Percentiles rank a stretch among this genome's conserved stretches.
These are phyloP conservation scores for Macrocentrus cingulum DNA, from an alignment of 1,140 invertebrate genomes.

Conservation along the genomic window DNA sequence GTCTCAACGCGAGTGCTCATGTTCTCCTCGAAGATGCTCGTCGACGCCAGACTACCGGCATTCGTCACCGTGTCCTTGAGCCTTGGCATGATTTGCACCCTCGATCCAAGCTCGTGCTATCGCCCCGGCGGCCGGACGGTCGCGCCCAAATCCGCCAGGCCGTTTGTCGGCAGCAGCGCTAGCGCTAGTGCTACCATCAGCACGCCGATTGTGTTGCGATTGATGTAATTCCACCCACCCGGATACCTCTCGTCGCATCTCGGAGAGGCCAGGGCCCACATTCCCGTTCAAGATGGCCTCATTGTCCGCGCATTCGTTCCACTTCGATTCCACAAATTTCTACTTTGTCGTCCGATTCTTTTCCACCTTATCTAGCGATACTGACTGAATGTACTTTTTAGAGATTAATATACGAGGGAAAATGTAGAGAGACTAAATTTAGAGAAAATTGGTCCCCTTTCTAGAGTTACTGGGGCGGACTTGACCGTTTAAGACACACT, in stretches of 20 bases:
- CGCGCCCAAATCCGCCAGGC: too few species aligned
- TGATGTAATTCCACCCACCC: conserved; percentile 18
- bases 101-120: conserved; percentile 33
- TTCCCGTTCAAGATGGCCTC: conserved; percentile 52
- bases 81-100: conserved; percentile 53
- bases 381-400: too few species aligned
- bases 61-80: conserved; percentile 46
- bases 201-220: background rate
- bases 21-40: conserved; percentile 51
- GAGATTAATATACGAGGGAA: conserved; percentile 10
- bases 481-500: background rate
- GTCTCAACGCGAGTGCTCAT: conserved; percentile 45
- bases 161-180: background rate
- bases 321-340: too few species aligned
- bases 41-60: conserved; percentile 50
- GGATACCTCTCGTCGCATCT: conserved; percentile 51
- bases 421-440: conserved; percentile 12
- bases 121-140: conserved; percentile 29
- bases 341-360: too few species aligned
- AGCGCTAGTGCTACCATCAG: conserved; percentile 5
- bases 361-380: too few species aligned
- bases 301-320: conserved; percentile 29
- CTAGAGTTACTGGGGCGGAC: background rate
- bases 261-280: conserved; percentile 50
- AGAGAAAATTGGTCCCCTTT: conserved; percentile 6